phyloP scores from a whole-genome alignment of 2,113 vertebrate genomes.

The Ploceus nigricollis region DNA sequence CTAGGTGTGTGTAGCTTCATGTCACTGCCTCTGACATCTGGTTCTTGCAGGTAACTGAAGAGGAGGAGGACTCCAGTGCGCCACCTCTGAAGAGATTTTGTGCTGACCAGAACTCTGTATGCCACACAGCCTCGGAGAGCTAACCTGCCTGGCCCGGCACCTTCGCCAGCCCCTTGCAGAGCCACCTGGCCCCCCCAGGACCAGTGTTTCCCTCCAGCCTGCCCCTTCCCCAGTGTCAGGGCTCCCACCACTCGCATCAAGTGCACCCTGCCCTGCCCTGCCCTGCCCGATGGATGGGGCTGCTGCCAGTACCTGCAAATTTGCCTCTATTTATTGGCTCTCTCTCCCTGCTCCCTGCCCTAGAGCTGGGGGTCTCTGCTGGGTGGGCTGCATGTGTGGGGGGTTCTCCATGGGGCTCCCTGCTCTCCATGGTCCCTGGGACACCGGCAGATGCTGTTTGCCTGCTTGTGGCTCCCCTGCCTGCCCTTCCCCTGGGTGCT shows the following conservation, averaged over 20 bases:
- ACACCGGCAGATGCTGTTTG: not conserved
- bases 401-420: not conserved
- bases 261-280: not conserved
- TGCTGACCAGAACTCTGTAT: slow-evolving; percentile 80
- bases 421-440: not conserved
- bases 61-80: slow-evolving; percentile 79
- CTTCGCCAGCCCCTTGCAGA: slow-evolving; percentile 40
- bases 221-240: not conserved
- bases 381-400: not conserved
- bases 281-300: not conserved
- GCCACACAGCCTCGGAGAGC: slow-evolving; percentile 78
- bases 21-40: not conserved
- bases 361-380: not conserved
- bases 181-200: not conserved
- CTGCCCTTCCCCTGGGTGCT: not conserved
- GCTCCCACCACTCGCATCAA: not conserved
- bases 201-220: not conserved
- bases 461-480: not conserved
- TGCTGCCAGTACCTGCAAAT: not conserved
- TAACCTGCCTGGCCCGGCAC: slow-evolving; percentile 65
- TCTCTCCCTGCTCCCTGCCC: slow-evolving; percentile 46
- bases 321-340: slow-evolving; percentile 74
- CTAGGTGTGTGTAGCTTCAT: fast-evolving
- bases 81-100: slow-evolving; percentile 93
- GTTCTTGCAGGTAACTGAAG: slow-evolving; percentile 72